These are phyloP conservation scores for Cantharis lateralis DNA, from an alignment of 2,888 invertebrate species.

Conservation along the genomic window DNA sequence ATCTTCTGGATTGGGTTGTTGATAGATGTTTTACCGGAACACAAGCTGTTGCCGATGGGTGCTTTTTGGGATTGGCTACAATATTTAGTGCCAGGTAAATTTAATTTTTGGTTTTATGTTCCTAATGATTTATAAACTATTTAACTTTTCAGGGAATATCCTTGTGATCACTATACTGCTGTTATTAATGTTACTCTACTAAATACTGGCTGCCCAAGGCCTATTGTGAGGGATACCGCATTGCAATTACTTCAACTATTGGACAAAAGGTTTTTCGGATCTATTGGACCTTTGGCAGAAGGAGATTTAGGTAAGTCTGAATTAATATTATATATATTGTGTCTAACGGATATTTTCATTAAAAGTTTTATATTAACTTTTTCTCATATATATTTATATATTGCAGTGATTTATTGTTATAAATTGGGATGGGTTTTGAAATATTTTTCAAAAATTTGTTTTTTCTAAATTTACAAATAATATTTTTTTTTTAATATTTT, in stretches of 20 bases:
- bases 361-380: no score
- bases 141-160: slow-evolving; percentile 76
- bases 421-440: no score
- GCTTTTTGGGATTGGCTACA: slow-evolving; percentile 93
- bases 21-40: slow-evolving; percentile 95
- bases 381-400: no score
- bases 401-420: no score
- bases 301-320: slow-evolving; percentile 73
- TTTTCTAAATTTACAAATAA: no score
- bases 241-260: slow-evolving; percentile 90
- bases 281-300: slow-evolving; percentile 73
- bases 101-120: slow-evolving; percentile 5
- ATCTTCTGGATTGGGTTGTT: slow-evolving; percentile 95
- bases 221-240: slow-evolving; percentile 91
- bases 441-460: no score
- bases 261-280: slow-evolving; percentile 94
- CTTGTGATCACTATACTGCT: slow-evolving; percentile 96
- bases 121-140: not conserved
- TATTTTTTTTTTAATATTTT: no score
- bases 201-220: slow-evolving; percentile 93
- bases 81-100: slow-evolving; percentile 92
- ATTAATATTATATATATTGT: not conserved
- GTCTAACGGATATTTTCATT: no score
- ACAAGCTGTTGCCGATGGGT: slow-evolving; percentile 91
- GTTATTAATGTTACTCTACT: slow-evolving; percentile 96